These are phyloP conservation scores for Aleiodes leptofemur DNA, from an alignment of 2,888 invertebrate species.

Conservation along the genomic window DNA sequence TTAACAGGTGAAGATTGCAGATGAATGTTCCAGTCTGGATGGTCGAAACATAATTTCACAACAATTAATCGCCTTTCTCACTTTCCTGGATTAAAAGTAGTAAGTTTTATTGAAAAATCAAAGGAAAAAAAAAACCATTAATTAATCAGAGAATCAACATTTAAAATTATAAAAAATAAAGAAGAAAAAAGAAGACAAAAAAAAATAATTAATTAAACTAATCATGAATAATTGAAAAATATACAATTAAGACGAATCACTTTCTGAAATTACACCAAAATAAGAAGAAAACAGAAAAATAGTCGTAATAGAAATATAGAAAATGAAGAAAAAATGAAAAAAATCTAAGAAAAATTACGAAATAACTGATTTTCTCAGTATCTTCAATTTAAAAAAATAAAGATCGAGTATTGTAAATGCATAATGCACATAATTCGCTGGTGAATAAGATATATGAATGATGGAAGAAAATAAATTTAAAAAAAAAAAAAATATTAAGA, in stretches of 20 bases:
- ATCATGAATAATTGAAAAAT: slow-evolving; percentile 32
- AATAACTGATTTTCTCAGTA: not conserved
- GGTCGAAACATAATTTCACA: slow-evolving; percentile 58
- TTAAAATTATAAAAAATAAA: not conserved
- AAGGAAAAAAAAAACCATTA: slow-evolving; percentile 37
- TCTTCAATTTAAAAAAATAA: not conserved
- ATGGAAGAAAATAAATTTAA: not conserved
- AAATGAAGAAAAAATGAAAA: too few species aligned
- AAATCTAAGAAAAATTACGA: too few species aligned
- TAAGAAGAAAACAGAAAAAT: too few species aligned
- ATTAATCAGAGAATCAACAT: slow-evolving; percentile 20
- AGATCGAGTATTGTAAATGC: slow-evolving; percentile 13
- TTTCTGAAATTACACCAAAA: not conserved
- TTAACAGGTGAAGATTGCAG: slow-evolving; percentile 68
- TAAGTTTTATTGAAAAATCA: slow-evolving; percentile 34
- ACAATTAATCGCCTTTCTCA: slow-evolving; percentile 67
- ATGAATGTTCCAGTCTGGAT: slow-evolving; percentile 64
- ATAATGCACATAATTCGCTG: slow-evolving; percentile 15
- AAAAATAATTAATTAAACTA: slow-evolving; percentile 30
- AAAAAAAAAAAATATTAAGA: not conserved
- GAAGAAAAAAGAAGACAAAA: slow-evolving; percentile 49
- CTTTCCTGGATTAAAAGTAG: slow-evolving; percentile 54
- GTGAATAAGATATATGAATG: not conserved
- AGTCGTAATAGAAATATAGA: too few species aligned
- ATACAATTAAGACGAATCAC: not conserved